Conservation (phyloP, 1,140 invertebrate genomes). For the Heterodera carotae region DNA sequence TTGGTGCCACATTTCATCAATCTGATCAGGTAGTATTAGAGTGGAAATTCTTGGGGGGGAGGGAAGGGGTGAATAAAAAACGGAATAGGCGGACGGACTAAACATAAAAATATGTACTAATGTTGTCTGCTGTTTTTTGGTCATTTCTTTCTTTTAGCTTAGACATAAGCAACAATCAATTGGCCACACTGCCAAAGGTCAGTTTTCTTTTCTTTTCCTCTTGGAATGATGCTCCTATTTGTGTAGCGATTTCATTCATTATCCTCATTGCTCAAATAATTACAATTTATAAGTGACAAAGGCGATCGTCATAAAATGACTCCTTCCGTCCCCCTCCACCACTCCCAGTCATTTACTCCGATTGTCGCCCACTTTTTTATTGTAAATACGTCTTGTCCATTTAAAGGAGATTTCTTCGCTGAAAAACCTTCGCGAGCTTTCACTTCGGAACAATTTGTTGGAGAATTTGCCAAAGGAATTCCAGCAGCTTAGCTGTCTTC, state of each 20-base stretch:
- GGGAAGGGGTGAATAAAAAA: too few relatives aligned
- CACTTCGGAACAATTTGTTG: slow-evolving; percentile 74
- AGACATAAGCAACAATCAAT: slow-evolving; percentile 46
- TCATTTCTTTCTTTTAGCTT: slow-evolving; percentile 34
- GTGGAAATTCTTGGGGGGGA: neutral
- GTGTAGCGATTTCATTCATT: too few relatives aligned
- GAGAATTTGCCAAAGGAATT: slow-evolving; percentile 96
- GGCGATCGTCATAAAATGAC: too few relatives aligned
- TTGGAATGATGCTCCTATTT: neutral
- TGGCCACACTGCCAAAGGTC: slow-evolving; percentile 20
- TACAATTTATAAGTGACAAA: too few relatives aligned
- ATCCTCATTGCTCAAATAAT: too few relatives aligned
- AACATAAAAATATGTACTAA: too few relatives aligned
- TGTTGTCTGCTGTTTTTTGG: neutral
- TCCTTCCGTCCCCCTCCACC: too few relatives aligned
- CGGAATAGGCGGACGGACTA: too few relatives aligned
- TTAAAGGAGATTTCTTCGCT: slow-evolving; percentile 25
- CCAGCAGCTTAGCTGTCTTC: slow-evolving; percentile 86
- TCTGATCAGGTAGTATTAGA: slow-evolving; percentile 22
- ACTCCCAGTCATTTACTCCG: too few relatives aligned
- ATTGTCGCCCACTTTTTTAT: too few relatives aligned
- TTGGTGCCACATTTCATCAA: slow-evolving; percentile 33
- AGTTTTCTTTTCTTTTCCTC: neutral
- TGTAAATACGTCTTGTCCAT: neutral
- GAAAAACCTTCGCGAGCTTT: slow-evolving; percentile 73